Evolutionary conservation across 2,113 vertebrate species (phyloP).

Genomic region (Myanophis thanlyinensis): DNA sequence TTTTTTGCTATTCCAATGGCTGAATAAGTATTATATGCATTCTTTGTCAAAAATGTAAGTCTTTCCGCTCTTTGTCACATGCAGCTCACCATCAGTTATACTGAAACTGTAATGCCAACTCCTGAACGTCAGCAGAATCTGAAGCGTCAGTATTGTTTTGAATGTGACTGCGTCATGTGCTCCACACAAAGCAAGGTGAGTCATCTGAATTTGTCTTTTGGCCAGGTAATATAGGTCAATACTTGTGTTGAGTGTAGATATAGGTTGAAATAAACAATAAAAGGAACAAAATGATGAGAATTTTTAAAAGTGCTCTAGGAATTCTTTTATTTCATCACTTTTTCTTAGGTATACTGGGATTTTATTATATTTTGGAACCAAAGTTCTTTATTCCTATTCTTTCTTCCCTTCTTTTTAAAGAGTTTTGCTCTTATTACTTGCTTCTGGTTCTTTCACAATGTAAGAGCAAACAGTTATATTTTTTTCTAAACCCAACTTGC

Average conservation of each 20-base stretch:
- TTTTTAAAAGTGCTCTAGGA: not conserved
- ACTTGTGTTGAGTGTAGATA: not conserved
- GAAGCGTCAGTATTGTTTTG: conserved; percentile 81
- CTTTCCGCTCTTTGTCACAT: not conserved
- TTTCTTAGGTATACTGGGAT: not conserved
- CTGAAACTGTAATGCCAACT: conserved; percentile 77
- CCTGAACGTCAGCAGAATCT: conserved; percentile 73
- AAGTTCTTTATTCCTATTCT: not conserved
- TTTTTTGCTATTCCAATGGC: not conserved
- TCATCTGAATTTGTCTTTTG: not conserved
- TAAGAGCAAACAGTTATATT: not conserved
- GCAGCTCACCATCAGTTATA: conserved; percentile 86
- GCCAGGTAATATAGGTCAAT: not conserved
- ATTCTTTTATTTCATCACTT: not conserved
- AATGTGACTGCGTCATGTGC: conserved; percentile 78
- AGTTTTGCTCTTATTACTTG: not conserved
- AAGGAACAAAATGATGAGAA: not conserved
- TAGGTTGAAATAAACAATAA: not conserved
- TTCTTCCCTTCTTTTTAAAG: not conserved
- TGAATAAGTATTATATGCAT: not conserved
- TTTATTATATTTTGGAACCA: not conserved
- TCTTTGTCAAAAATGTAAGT: not conserved
- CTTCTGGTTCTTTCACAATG: not conserved
- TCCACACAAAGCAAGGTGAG: conserved; percentile 76
- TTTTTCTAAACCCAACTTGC: not conserved